These are phyloP conservation scores for Hippocampus abdominalis DNA, from an alignment of 2,113 vertebrate genomes.

Conservation along the genomic window DNA sequence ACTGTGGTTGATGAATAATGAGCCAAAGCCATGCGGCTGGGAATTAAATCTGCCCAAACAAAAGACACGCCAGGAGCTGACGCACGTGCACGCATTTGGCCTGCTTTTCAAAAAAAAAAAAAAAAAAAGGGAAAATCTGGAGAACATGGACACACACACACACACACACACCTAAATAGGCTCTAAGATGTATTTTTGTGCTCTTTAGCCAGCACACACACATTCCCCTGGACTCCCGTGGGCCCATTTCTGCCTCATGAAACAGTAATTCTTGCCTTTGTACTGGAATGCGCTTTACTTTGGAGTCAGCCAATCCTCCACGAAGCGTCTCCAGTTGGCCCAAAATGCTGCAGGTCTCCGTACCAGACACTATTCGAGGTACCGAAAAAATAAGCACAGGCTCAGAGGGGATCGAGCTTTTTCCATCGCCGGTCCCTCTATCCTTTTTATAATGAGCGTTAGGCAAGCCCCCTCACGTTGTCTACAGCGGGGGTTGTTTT, in stretches of 20 bases:
- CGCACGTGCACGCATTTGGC: conserved; percentile 28
- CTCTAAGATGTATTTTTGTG: conserved; percentile 21
- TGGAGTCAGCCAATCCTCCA: too few relatives aligned
- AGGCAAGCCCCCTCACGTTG: too few relatives aligned
- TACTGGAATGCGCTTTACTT: too few relatives aligned
- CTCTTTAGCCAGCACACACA: conserved; percentile 14
- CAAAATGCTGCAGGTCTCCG: too few relatives aligned
- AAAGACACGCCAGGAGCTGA: conserved; percentile 58
- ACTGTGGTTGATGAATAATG: conserved; percentile 65
- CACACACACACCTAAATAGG: conserved; percentile 23
- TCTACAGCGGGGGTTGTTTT: too few relatives aligned
- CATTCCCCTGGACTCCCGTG: neutral
- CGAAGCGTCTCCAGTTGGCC: too few relatives aligned
- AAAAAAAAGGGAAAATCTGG: conserved; percentile 7
- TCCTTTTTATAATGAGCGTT: too few relatives aligned
- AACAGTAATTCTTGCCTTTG: too few relatives aligned
- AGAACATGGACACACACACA: conserved; percentile 26
- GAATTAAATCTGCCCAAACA: conserved; percentile 66
- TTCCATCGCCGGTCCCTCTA: too few relatives aligned
- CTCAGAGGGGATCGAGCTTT: too few relatives aligned
- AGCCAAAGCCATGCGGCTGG: conserved; percentile 55
- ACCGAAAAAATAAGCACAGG: too few relatives aligned
- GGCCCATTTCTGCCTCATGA: conserved; percentile 7
- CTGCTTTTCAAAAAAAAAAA: conserved; percentile 26
- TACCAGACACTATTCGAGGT: too few relatives aligned